Evolutionary conservation across 2,113 vertebrate genomes (phyloP), one percentile per base, ranked within the genome.

Genomic region (Trichechus manatus): DNA sequence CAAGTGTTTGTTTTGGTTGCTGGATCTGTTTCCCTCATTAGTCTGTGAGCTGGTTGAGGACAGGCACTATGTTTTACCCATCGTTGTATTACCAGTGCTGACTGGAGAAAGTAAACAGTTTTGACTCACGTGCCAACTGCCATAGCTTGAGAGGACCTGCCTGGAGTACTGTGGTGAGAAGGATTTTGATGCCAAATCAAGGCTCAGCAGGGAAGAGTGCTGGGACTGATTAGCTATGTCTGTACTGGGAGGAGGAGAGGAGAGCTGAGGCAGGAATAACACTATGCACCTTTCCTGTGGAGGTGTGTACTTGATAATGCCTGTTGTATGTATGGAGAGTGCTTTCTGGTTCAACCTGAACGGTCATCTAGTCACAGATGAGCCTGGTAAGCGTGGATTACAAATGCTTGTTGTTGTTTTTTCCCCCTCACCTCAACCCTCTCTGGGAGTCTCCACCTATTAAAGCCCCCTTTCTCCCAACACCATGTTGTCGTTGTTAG

Each of bases 141-240:
- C 25, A 36, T 6, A 27, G 56, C 80, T 79, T 75, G 22, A 81
- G 47, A 85, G 17, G 36, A 79, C 39, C 8, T 39, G 39, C 25
- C 36, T 42, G 15, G n/a, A 89, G 9, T 44, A 61, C 3, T 68
- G 13, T 39, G 31, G 50, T 86, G 5, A 78, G 72, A 91, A 96
- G 17, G 84, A 94, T 36, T 93, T 56, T 85, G 78, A 72, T 53
- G 78, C 63, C 74, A 82, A 87, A 82, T 27, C 25, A n/a, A 94
- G 82, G 61, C 82, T n/a, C 19, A 19, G 61, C 29, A 64, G 82
- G 23, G 22, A 91, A 88, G 66, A 92, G n/a, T 61, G 39, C 44
- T 93, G 42, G 84, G 86, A 94, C 63, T 56, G 91, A 93, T 89
- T 86, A 88, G 61, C 75, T 79, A 81, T 68, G 86, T 88, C 91